phyloP scores from a whole-genome alignment of 1,140 invertebrate species.

The Hycleus phaleratus region DNA sequence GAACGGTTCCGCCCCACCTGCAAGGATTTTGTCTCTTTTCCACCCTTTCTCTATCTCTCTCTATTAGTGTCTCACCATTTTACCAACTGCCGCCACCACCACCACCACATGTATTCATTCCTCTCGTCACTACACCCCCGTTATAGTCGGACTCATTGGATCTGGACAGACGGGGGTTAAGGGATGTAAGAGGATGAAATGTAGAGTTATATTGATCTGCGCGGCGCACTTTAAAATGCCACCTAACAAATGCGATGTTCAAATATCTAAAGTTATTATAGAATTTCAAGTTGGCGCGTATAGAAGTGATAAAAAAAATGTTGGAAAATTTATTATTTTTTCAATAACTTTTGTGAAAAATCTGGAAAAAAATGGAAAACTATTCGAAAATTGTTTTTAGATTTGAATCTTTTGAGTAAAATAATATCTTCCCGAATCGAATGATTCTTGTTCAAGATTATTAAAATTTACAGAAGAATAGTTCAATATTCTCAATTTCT shows the following conservation, averaged over 20 bases:
- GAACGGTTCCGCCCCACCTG: conserved; percentile 26
- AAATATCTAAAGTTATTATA: conserved; percentile 23
- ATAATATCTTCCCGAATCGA: too few relatives aligned
- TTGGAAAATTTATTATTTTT: not conserved
- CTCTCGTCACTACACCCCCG: conserved; percentile 4
- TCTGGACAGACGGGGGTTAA: conserved; percentile 11
- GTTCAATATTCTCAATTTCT: too few relatives aligned
- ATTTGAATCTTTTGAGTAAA: too few relatives aligned
- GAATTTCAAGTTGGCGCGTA: conserved; percentile 13
- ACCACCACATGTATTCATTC: not conserved
- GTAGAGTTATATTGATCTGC: conserved; percentile 31
- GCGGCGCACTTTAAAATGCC: conserved; percentile 20
- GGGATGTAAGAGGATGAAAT: conserved; percentile 12
- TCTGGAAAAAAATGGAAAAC: too few relatives aligned
- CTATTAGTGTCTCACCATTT: not conserved
- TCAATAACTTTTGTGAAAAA: not conserved
- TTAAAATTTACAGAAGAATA: too few relatives aligned
- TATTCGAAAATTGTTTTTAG: too few relatives aligned
- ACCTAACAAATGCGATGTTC: conserved; percentile 21
- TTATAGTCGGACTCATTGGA: conserved; percentile 14
- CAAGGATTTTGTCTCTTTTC: conserved; percentile 13
- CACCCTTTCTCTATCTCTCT: not conserved
- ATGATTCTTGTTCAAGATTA: too few relatives aligned
- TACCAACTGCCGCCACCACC: not conserved
- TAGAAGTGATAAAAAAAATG: too few relatives aligned